Percentiles rank a stretch among this genome's conserved stretches.
phyloP scores from a whole-genome alignment of 2,797 vertebrate genomes.

The Tragelaphus eurycerus region DNA sequence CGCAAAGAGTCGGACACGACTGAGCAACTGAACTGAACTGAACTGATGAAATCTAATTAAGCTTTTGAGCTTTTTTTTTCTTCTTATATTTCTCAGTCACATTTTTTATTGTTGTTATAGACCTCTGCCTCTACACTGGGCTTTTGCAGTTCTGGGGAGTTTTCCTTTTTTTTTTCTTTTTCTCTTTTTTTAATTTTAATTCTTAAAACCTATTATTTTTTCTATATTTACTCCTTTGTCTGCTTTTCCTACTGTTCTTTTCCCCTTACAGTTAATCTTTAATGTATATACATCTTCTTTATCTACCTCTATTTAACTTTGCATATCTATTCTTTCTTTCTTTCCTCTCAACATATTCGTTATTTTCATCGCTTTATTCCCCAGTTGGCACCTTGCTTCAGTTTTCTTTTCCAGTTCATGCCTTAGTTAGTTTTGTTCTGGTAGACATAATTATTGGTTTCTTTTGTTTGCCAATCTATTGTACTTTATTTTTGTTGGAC shows the following conservation, averaged over 20 bases:
- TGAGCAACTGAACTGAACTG: too few relatives aligned
- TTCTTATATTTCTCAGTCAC: not conserved
- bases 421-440: not conserved
- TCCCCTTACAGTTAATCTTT: not conserved
- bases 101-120: not conserved
- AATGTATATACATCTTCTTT: not conserved
- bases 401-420: not conserved
- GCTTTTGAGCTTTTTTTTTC: not conserved
- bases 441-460: not conserved
- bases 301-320: not conserved
- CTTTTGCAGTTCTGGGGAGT: too few relatives aligned
- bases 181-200: too few relatives aligned
- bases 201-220: not conserved
- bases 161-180: too few relatives aligned
- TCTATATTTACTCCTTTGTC: not conserved
- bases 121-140: too few relatives aligned
- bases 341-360: not conserved
- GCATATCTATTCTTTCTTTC: not conserved
- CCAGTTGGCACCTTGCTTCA: not conserved
- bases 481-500: not conserved
- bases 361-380: not conserved
- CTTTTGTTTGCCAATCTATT: not conserved
- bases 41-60: not conserved
- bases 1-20: rapidly evolving
- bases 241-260: not conserved